Evolutionary conservation across 2,113 vertebrate species (phyloP).

Genomic region (Cephalophus harveyi): DNA sequence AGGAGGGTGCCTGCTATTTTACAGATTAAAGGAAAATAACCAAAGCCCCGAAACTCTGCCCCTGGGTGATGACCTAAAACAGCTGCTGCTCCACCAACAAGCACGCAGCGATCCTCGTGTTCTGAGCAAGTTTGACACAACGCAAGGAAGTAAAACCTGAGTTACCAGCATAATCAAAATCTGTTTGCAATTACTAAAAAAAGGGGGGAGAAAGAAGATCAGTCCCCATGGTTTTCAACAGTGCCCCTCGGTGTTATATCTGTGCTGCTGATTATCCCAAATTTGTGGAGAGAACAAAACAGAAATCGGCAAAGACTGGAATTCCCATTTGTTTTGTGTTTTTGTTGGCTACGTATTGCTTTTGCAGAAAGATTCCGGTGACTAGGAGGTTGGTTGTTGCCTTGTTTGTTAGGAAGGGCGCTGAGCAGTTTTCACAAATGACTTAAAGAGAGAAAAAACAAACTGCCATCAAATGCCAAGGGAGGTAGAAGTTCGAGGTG

Average conservation of each 20-base stretch:
- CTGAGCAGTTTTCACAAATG: not conserved
- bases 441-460: not conserved
- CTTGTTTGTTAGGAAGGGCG: not conserved
- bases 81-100: accelerated
- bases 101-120: accelerated
- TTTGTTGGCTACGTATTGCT: not conserved
- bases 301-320: accelerated
- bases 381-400: accelerated
- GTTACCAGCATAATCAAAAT: not conserved
- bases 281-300: not conserved
- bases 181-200: not conserved
- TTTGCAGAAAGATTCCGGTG: accelerated
- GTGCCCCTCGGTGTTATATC: accelerated
- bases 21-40: not conserved
- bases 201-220: too few relatives aligned
- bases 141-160: accelerated
- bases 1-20: not conserved
- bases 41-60: accelerated
- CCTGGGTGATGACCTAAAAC: not conserved
- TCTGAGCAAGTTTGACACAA: not conserved
- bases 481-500: not conserved
- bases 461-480: not conserved
- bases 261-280: not conserved
- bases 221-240: accelerated
- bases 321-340: not conserved